Conservation (phyloP, 2,888 invertebrate species). For the Phyllotreta striolata region DNA sequence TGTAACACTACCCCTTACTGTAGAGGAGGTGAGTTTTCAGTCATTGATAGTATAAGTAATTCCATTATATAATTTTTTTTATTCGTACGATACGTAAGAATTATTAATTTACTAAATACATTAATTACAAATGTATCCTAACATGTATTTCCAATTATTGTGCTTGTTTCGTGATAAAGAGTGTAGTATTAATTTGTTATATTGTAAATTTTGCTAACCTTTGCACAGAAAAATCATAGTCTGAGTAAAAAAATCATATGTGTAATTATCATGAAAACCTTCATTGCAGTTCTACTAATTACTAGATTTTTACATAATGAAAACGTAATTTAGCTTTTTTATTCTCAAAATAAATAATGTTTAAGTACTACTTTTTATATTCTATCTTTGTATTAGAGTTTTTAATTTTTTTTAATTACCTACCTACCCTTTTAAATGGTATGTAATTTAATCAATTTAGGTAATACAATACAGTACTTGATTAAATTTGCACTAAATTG, state of each 20-base stretch:
- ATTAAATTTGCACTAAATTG: too few relatives aligned
- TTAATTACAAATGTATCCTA: constrained; percentile 19
- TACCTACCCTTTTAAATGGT: too few relatives aligned
- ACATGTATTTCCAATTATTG: constrained; percentile 38
- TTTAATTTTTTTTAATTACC: too few relatives aligned
- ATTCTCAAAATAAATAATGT: too few relatives aligned
- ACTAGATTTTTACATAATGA: constrained; percentile 6
- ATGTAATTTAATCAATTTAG: too few relatives aligned
- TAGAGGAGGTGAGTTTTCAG: constrained; percentile 86
- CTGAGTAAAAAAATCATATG: not conserved
- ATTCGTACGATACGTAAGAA: constrained; percentile 14
- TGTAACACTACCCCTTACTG: constrained; percentile 93
- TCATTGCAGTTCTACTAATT: not conserved
- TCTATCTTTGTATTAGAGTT: too few relatives aligned
- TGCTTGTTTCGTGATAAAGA: constrained; percentile 20
- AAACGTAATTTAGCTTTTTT: not conserved
- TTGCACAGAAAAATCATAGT: constrained; percentile 9
- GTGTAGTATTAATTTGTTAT: constrained; percentile 15
- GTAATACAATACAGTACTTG: too few relatives aligned
- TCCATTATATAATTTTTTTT: constrained; percentile 24
- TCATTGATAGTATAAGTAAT: constrained; percentile 23
- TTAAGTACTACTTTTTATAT: too few relatives aligned
- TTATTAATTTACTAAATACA: constrained; percentile 11
- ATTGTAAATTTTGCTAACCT: constrained; percentile 11
- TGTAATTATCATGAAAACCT: constrained; percentile 10